Conservation (phyloP, 1,140 invertebrate species). For the Acyrthosiphon pisum region DNA sequence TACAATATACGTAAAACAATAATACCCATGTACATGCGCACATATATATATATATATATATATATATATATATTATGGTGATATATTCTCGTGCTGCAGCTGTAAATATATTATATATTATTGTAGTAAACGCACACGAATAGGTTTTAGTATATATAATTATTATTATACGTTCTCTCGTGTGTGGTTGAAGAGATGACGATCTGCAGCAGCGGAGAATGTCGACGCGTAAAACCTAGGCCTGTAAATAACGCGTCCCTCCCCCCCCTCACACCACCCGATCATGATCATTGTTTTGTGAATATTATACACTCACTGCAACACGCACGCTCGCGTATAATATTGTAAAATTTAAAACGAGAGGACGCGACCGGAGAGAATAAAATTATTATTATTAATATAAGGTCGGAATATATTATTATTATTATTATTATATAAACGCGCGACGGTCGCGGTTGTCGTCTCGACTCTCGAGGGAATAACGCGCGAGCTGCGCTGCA, state of each 20-base stretch:
- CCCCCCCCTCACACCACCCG: no score
- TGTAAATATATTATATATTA: not conserved
- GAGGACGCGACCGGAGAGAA: not conserved
- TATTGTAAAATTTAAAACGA: not conserved
- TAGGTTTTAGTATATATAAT: no score
- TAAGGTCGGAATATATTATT: not conserved
- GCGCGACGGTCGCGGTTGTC: not conserved
- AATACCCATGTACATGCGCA: no score
- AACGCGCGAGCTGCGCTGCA: no score
- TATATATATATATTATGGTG: no score
- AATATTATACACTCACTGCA: no score
- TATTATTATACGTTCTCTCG: not conserved
- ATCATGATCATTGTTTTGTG: not conserved
- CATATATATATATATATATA: no score
- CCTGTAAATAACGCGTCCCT: no score
- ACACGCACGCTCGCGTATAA: no score
- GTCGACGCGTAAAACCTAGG: not conserved
- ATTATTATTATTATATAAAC: not conserved
- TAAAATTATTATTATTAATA: conserved; percentile 8
- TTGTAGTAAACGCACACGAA: not conserved
- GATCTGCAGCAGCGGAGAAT: not conserved
- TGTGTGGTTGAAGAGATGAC: not conserved
- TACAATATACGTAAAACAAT: no score
- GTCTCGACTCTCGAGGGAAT: not conserved
- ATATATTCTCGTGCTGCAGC: no score